Evolutionary conservation across 2,888 invertebrate genomes (phyloP), one percentile per base, ranked within the genome.

Genomic region (Zygogramma bicolorata): DNA sequence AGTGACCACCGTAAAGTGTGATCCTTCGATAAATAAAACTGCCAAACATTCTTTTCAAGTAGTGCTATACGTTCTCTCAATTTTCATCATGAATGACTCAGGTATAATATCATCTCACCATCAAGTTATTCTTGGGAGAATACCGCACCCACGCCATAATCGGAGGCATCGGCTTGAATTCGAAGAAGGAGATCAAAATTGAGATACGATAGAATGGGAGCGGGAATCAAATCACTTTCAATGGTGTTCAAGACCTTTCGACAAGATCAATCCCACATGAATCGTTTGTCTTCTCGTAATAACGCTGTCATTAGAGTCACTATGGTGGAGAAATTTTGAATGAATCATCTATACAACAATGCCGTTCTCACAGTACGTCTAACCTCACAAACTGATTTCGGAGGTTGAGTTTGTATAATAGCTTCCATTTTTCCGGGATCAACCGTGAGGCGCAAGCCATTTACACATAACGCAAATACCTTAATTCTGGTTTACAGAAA

Each of bases 291-390:
- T 38, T 79, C 77, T 25, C 60, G 38, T 7, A 57, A 59, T 13
- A 75, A 58, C n/a, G 68, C n/a, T 4, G 66, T 74, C 3, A 77
- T 20, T 3, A 73, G 75, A 3, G 74, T 74, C n/a, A 68, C 25
- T 1, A 74, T 31, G 18, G 59, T 65, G 0, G 77, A 71, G 63
- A 79, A 79, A 58, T 74, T 31, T 5, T 65, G 53, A 2, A 79
- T 60, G 40, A 79, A 80, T 42, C 75, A 67, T 7, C 79, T 66
- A 49, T 79, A 80, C 73, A 75, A 80, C 0, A 75, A 75, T 5
- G 74, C 63, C 15, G 71, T 67, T 6, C 78, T 79, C 4, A 66
- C n/a, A 1, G 62, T 22, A n/a, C 61, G 42, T 15, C 68, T 6
- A 15, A 34, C 5, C 10, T 34, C 34, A 29, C 29, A 5, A 7